Base-by-base conservation (phyloP, 2,113 vertebrate species). In the Erpornis zantholeuca region DNA sequence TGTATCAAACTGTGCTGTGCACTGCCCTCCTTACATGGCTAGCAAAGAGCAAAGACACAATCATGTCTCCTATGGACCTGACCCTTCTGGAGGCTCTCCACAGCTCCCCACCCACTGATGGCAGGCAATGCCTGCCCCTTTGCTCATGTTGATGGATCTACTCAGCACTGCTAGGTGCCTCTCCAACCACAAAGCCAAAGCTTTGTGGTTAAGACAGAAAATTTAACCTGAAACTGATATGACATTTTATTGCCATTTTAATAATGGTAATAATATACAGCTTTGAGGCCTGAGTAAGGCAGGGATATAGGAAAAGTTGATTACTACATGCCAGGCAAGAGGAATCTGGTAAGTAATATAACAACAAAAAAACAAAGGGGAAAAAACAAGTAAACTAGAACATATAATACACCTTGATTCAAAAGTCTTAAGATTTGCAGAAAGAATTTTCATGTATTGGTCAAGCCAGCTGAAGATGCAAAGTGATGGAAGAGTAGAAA, bases 51-150 rank as follows among this genome's bases (percentile, higher is more conserved):
- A 47, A 40, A 25, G 24, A 22, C 53, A 82, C 10, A 22, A 38
- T 21, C 16, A 2, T 9, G 9, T 19, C 16, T 53, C 28, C 21
- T 4, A 9, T 13, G 28, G 29, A 20, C 15, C 28, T 70, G 64
- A 57, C 11, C 19, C 5, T 16, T 57, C 45, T 53, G 25, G 36
- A 36, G 22, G 7, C 16, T 68, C 29, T 83, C 14, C n/a, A 10
- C 1, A 49, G 24, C 10, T 70, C 9, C 9, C 15, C 14, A 18
- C 14, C 33, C 4, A 2, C 73, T 15, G 24, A 45, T 2, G 3
- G 29, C 38, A 75, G 29, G 14, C 28, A 65, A 23, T 13, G 23
- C 12, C 50, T 82, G 21, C 7, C 11, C 16, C 10, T 83, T 72
- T 68, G 17, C 57, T 45, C 22, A 6, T 16, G 29, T 9, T 31